Evolutionary conservation across 2,888 invertebrate genomes (phyloP), one percentile per base, ranked within the genome.

Genomic region (Lycocerus yunnanus): DNA sequence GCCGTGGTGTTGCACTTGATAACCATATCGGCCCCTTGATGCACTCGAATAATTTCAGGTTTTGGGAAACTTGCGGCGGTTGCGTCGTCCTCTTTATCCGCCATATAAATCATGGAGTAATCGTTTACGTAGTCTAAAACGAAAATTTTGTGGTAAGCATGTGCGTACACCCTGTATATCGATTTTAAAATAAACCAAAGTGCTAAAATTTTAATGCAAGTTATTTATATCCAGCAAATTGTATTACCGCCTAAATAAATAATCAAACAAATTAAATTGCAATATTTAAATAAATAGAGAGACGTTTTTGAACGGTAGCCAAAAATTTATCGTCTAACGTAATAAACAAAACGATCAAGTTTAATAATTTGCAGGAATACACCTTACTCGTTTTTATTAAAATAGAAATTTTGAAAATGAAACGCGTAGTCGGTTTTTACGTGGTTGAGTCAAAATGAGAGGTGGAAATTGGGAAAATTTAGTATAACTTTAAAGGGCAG

Each of bases 21-120:
- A 16, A 79, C 79, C n/a, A 84, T 75, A 66, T 81, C 81, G 6
- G 83, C 80, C 69, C 84, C 84, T 65, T 77, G 78, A 72, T 81
- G 83, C 21, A 82, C 80, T 66, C 82, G 80, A 59, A 83, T 74
- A 10, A 78, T 77, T 76, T 82, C 80, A 58, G 81, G 78, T 80
- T 82, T 80, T 15, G 78, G 78, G 65, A 66, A 71, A 58, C 61
- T 69, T 15, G 20, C 66, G n/a, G 71, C 66, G 63, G 69, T 69
- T 69, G 68, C 58, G 67, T 75, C 71, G 65, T 68, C 75, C 15
- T 73, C 67, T 66, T 58, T 73, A 66, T 74, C 75, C 8, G 75
- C 66, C 11, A 63, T 69, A 65, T 77, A 74, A 65, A 74, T 69
- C 10, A 67, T 69, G 21, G 82, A 83, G 60, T 81, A 81, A 74